Evolutionary conservation across 2,113 vertebrate species (phyloP), one percentile per base, ranked within the genome.

Genomic region (Scomber scombrus): DNA sequence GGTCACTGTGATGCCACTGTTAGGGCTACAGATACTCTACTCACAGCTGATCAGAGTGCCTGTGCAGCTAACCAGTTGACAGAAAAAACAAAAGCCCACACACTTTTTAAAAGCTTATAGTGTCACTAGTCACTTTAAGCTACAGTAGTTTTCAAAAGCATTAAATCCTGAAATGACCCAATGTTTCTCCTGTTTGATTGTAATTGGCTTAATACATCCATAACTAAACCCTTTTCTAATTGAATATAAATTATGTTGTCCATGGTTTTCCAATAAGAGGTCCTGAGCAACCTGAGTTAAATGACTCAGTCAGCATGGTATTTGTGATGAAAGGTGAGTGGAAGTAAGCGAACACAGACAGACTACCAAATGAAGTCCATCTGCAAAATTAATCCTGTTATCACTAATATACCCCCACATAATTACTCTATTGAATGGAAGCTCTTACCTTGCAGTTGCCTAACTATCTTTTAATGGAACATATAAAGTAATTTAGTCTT

Each of bases 171-270:
- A 82, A 73, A 73, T 26, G 14, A 69, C 6, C 11, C 5, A 19
- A 2, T 78, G 15, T 57, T 76, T 62, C 14, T 45, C 47, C 43
- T 7, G 61, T 55, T 67, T 56, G 31, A 52, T 54, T 54, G 19
- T 55, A 54, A 78, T 57, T 81, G 40, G 34, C 26, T 71, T 49
- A 51, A 78, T 57, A 46, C 10, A 52, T 61, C 81, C 50, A 60
- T 26, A 26, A 26, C 23, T 26, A 26, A 26, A 26, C 23, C 23
- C 23, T 65, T 61, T 49, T 62, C 14, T 29, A 78, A 31, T 80
- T 73, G 34, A 65, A 80, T 68, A 3, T 16, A 73, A 6, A 40
- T 7, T 8, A 7, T 61, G 75, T 23, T 62, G 43, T 74, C 50
- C 19, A 46, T 67, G 34, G 18, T 71, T 71, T 60, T 75, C 66